Evolutionary conservation across 2,113 vertebrate genomes (phyloP), one percentile per base, ranked within the genome.

Genomic region (Labeo rohita): DNA sequence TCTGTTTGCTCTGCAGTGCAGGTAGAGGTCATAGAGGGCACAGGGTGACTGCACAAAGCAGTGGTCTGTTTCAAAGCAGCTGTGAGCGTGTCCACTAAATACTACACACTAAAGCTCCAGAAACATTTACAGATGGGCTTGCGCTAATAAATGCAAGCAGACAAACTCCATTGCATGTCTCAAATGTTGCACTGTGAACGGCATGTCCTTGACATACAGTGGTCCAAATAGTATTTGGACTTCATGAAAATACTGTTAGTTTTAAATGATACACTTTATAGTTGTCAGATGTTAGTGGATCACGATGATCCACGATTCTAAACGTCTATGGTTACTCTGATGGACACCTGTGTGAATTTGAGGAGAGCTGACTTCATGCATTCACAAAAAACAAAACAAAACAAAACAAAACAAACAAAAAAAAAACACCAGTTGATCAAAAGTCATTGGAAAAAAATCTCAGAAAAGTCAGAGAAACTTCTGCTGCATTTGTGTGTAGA

Each of bases 11-110:
- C 66, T 80, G 66, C 16, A 74, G 87, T 56, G 63, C 83, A 90
- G 82, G 89, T 87, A 90, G 85, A 61, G 85, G 82, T 90, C 79
- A 83, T 15, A 52, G 83, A 86, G 87, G 70, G 85, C 85, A 80
- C 59, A 78, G 74, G 75, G 65, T 65, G 74, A 66, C 84, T 68
- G 63, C 81, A 83, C 81, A 83, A 83, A 83, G 81, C 81, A 83
- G 10, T 73, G 81, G 81, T 83, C 81, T 83, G 81, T 83, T 83
- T 83, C 34, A 83, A 83, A 83, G 81, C 81, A 83, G 81, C 66
- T 83, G 66, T 52, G 81, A 83, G 81, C 36, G 6, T 73, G 81
- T 83, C 81, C 65, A 73, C 81, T 73, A 83, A 82, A 82, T 83
- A 54, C 66, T 83, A 83, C 50, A 56, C 81, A 59, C 81, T 59